Conservation (phyloP, 2,113 vertebrate species). For the Oryzias melastigma region DNA sequence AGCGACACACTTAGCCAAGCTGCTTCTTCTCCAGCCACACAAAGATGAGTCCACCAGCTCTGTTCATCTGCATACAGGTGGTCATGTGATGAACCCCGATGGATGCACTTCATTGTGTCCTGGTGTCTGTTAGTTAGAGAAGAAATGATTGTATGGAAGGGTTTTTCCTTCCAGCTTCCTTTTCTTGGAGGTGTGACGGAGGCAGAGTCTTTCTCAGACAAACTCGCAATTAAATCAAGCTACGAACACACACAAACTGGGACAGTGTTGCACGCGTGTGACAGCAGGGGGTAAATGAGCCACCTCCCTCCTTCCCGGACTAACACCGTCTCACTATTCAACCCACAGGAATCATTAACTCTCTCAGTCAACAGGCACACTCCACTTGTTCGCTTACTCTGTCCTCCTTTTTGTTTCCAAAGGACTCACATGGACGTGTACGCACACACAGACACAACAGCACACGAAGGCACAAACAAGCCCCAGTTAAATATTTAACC, state of each 20-base stretch:
- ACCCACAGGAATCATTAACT: constrained; percentile 71
- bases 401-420: constrained; percentile 43
- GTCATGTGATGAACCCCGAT: constrained; percentile 28
- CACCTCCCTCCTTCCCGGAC: constrained; percentile 41
- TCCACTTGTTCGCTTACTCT: constrained; percentile 38
- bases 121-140: constrained; percentile 15
- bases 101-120: constrained; percentile 57
- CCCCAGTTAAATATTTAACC: constrained; percentile 72
- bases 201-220: constrained; percentile 17
- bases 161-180: no score
- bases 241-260: constrained; percentile 11
- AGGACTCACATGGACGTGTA: constrained; percentile 15
- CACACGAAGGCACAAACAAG: constrained; percentile 55
- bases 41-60: constrained; percentile 52
- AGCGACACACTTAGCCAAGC: constrained; percentile 76
- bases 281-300: constrained; percentile 56
- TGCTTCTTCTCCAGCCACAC: constrained; percentile 62
- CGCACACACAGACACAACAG: constrained; percentile 20
- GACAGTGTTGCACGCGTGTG: constrained; percentile 33
- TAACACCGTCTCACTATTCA: constrained; percentile 56
- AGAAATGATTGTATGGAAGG: no score
- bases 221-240: constrained; percentile 22
- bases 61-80: constrained; percentile 79
- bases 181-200: constrained; percentile 18
- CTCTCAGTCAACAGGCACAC: constrained; percentile 67